These are phyloP conservation scores for Thysanoteuthis rhombus DNA, from an alignment of 2,888 invertebrate species.

Conservation along the genomic window DNA sequence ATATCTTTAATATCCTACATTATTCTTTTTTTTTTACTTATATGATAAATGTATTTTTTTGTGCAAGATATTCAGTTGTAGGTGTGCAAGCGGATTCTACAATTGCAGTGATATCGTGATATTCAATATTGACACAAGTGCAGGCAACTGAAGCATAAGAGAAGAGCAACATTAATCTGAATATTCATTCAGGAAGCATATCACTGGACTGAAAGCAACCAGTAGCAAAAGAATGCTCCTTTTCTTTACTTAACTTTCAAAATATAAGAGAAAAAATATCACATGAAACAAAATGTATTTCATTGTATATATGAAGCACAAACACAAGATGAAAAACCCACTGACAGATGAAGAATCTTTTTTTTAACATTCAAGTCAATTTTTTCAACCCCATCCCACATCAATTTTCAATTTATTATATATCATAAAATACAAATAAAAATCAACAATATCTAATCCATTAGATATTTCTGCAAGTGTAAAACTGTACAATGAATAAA, in stretches of 20 bases:
- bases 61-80: not conserved
- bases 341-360: too few relatives aligned
- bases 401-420: too few relatives aligned
- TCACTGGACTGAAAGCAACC: not conserved
- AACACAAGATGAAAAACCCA: too few relatives aligned
- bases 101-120: not conserved
- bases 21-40: not conserved
- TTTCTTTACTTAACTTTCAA: too few relatives aligned
- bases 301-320: too few relatives aligned
- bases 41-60: not conserved
- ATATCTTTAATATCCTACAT: too few relatives aligned
- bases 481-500: not conserved
- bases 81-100: not conserved
- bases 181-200: slow-evolving; percentile 12
- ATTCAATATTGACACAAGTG: not conserved
- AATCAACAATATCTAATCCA: not conserved
- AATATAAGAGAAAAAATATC: too few relatives aligned
- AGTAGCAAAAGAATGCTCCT: too few relatives aligned
- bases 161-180: not conserved
- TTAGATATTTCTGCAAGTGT: not conserved
- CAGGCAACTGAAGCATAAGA: not conserved
- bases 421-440: not conserved
- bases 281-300: too few relatives aligned
- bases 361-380: too few relatives aligned
- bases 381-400: too few relatives aligned